These are phyloP conservation scores for Phasianus colchicus DNA, from an alignment of 2,113 vertebrate genomes.

Conservation along the genomic window DNA sequence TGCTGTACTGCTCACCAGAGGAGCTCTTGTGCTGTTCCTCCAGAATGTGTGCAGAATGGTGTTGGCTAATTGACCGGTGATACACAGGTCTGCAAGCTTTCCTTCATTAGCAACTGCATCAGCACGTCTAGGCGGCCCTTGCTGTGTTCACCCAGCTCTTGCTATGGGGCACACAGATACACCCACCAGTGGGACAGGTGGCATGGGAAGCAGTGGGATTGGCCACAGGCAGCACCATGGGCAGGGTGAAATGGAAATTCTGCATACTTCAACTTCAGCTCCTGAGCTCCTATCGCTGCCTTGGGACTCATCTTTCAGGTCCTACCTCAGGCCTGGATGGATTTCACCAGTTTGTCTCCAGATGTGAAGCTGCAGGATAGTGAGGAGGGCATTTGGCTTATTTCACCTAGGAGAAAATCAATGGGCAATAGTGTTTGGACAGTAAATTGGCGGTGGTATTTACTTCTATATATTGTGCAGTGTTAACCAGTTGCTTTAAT, in stretches of 20 bases:
- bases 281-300: accelerated
- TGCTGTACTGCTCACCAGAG: background rate
- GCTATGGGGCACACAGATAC: background rate
- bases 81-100: accelerated
- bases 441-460: background rate
- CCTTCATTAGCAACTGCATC: background rate
- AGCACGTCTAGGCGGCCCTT: accelerated
- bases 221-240: accelerated
- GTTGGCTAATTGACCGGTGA: background rate
- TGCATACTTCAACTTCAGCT: accelerated
- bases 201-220: background rate
- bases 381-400: background rate
- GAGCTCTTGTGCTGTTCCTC: accelerated
- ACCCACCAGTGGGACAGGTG: accelerated
- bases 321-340: background rate
- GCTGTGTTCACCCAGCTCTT: background rate
- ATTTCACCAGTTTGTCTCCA: background rate
- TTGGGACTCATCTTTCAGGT: background rate
- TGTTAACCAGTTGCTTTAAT: background rate
- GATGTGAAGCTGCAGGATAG: background rate
- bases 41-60: background rate
- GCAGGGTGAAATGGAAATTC: background rate
- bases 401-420: background rate
- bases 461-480: background rate
- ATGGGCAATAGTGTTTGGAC: slow-evolving; percentile 3